Evolutionary conservation across 1,140 invertebrate genomes (phyloP), one percentile per base, ranked within the genome.

Genomic region (Diachasma alloeum): DNA sequence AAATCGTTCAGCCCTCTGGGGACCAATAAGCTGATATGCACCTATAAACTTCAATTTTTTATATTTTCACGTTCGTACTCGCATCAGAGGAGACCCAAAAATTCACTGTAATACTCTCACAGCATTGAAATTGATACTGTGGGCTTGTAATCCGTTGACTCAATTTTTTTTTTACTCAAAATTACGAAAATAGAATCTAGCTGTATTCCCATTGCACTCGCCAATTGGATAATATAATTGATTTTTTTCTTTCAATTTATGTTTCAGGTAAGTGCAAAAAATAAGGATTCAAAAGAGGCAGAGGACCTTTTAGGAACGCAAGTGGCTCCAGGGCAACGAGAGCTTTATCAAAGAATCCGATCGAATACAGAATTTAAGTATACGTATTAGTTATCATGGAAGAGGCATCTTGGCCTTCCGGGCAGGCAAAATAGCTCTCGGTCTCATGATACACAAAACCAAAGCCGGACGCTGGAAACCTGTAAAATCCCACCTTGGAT

Each of bases 231-330:
- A 56, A 48, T 48, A 46, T 48, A 24, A 36, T 59, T 36, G n/a
- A 72, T 56, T 59, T 31, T 48, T 63, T 74, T 9, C 53, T 63
- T 37, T 39, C 75, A 46, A 44, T 73, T 76, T 73, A 26, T 78
- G 72, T 80, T 80, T 79, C 78, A 82, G 79, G 79, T 79, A 78
- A 80, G 81, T 82, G 53, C 24, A 63, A 63, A 63, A 67, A 75
- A 68, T 17, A 68, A 67, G 44, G 17, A 68, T 17, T 24, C 26
- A 75, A 19, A 31, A 13, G 59, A 63, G 59, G 59, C 59, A 63
- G 59, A 26, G 59, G 59, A 63, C 59, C 59, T 63, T 63, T 63
- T 63, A 63, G 59, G 59, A 63, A 63, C 59, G 59, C 59, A 31
- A 26, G 59, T 15, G 44, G 66, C 74, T 75, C 24, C 22, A 69